These are phyloP conservation scores for Hypsopygia costalis DNA, from an alignment of 2,888 invertebrate species.

Conservation along the genomic window DNA sequence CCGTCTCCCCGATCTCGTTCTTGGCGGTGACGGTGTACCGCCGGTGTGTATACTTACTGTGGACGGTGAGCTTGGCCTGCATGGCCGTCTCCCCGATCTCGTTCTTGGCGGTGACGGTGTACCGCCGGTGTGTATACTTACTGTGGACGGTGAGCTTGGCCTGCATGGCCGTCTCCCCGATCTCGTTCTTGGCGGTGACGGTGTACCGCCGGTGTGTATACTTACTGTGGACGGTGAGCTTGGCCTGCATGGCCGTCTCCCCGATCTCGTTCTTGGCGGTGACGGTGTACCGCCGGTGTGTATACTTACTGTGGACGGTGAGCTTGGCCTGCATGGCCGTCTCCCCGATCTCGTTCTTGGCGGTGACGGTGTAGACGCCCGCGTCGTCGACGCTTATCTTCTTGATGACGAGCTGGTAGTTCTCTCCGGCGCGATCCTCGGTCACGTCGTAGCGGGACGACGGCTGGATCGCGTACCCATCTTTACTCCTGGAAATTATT, in stretches of 20 bases:
- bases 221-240: conserved; percentile 87
- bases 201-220: too few species aligned
- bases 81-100: too few species aligned
- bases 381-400: conserved; percentile 86
- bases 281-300: conserved; percentile 83
- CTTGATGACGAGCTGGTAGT: conserved; percentile 86
- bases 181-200: too few species aligned
- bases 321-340: conserved; percentile 84
- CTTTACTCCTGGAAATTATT: conserved; percentile 76
- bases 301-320: conserved; percentile 85
- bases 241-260: conserved; percentile 84
- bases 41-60: too few species aligned
- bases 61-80: too few species aligned
- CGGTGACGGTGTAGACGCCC: conserved; percentile 89
- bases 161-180: too few species aligned
- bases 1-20: too few species aligned
- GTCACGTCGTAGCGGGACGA: conserved; percentile 79
- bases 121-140: too few species aligned
- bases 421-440: conserved; percentile 82
- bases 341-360: conserved; percentile 89
- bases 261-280: conserved; percentile 91
- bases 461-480: conserved; percentile 81
- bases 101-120: too few species aligned
- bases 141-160: too few species aligned
- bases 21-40: too few species aligned